These are phyloP conservation scores for Acrossocheilus fasciatus DNA, from an alignment of 2,797 vertebrate species.

Conservation along the genomic window DNA sequence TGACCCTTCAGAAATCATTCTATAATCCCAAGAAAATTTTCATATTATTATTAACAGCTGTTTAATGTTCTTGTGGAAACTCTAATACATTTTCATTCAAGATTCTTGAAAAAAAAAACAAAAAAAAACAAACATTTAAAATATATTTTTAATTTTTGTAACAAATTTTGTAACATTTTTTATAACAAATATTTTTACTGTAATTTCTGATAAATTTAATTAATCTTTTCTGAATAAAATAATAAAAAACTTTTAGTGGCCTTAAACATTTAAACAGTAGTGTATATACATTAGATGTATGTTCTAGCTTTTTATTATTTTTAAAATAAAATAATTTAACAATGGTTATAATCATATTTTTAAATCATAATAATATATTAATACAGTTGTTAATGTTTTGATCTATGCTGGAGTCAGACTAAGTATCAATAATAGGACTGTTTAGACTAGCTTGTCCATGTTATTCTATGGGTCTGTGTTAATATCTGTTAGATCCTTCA, in stretches of 20 bases:
- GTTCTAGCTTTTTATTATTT: not conserved
- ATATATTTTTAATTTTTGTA: too few relatives aligned
- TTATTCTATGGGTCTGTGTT: constrained; percentile 12
- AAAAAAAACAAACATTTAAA: too few relatives aligned
- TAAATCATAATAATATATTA: not conserved
- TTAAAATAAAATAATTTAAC: too few relatives aligned
- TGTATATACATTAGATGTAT: not conserved
- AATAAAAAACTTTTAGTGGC: not conserved
- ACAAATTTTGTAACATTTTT: not conserved
- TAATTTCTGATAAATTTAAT: not conserved
- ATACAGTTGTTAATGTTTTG: not conserved
- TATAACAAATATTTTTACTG: not conserved
- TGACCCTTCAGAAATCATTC: not conserved
- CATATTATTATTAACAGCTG: not conserved
- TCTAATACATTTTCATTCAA: not conserved
- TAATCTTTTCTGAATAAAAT: not conserved
- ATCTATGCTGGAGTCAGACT: not conserved
- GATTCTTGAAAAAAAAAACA: not conserved
- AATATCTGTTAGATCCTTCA: not conserved
- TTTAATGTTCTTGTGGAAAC: not conserved
- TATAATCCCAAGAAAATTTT: not conserved
- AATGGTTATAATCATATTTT: not conserved
- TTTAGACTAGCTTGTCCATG: not conserved
- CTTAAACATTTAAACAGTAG: not conserved
- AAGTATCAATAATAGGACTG: not conserved